Conservation (phyloP, 1,140 invertebrate genomes). For the Archivesica marissinica region DNA sequence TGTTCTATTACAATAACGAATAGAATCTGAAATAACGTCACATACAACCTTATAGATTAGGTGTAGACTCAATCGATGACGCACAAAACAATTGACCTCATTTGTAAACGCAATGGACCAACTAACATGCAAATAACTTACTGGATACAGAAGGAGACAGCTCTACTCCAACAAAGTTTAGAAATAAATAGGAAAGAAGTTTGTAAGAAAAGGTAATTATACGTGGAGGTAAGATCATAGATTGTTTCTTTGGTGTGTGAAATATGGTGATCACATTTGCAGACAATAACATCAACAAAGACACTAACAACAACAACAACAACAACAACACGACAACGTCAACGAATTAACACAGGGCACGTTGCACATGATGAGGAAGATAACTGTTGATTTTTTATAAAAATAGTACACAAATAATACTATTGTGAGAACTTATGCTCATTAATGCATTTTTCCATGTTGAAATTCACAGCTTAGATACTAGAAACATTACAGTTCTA, state of each 20-base stretch:
- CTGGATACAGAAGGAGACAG: too few relatives aligned
- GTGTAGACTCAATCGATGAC: too few relatives aligned
- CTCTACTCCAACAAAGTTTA: too few relatives aligned
- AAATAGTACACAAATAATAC: slow-evolving; percentile 44
- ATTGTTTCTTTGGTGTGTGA: background rate
- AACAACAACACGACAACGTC: slow-evolving; percentile 4
- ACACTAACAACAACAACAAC: background rate
- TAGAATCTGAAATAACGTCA: too few relatives aligned
- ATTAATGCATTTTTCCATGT: background rate
- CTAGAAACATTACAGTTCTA: background rate
- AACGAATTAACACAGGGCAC: slow-evolving; percentile 17
- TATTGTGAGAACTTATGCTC: slow-evolving; percentile 2
- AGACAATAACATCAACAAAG: background rate
- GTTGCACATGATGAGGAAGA: background rate
- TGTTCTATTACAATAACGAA: too few relatives aligned
- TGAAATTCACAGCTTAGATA: too few relatives aligned
- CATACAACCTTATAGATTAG: too few relatives aligned
- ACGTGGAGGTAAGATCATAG: background rate
- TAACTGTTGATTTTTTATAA: slow-evolving; percentile 38
- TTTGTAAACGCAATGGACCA: too few relatives aligned
- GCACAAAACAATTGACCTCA: too few relatives aligned
- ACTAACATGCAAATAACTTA: too few relatives aligned
- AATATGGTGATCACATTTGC: background rate
- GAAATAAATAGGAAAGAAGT: too few relatives aligned
- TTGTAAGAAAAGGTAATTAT: too few relatives aligned